Evolutionary conservation across 2,113 vertebrate genomes (phyloP).

Genomic region (Otis tarda): DNA sequence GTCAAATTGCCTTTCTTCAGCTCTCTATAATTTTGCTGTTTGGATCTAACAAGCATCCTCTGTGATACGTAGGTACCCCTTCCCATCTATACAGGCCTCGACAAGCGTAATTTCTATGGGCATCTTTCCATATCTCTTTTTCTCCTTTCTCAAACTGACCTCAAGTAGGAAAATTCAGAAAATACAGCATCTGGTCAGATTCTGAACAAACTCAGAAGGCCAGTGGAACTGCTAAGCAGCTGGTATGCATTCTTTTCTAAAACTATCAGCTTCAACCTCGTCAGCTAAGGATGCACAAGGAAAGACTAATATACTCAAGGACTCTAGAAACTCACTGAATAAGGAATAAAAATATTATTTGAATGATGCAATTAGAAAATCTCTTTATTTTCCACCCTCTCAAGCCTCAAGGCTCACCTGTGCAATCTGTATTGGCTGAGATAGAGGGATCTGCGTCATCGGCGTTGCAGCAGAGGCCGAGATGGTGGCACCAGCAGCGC

Average conservation of each 20-base stretch:
- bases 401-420: slow-evolving; percentile 77
- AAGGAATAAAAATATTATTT: not conserved
- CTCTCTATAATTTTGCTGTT: not conserved
- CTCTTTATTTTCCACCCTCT: slow-evolving; percentile 32
- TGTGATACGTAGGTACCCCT: not conserved
- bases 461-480: slow-evolving; percentile 97
- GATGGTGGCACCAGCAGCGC: slow-evolving; percentile 94
- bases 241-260: not conserved
- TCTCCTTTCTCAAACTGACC: not conserved
- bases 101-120: not conserved
- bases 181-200: not conserved
- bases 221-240: not conserved
- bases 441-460: slow-evolving; percentile 96
- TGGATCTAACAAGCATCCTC: not conserved
- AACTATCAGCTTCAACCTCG: not conserved
- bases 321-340: not conserved
- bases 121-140: not conserved
- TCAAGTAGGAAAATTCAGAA: not conserved
- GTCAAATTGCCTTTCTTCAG: not conserved
- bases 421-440: slow-evolving; percentile 97
- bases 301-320: not conserved
- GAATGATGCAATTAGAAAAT: not conserved
- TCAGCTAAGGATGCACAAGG: not conserved
- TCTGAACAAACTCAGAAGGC: not conserved
- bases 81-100: not conserved